phyloP scores from a whole-genome alignment of 1,140 invertebrate genomes.

The Drosophila erecta region DNA sequence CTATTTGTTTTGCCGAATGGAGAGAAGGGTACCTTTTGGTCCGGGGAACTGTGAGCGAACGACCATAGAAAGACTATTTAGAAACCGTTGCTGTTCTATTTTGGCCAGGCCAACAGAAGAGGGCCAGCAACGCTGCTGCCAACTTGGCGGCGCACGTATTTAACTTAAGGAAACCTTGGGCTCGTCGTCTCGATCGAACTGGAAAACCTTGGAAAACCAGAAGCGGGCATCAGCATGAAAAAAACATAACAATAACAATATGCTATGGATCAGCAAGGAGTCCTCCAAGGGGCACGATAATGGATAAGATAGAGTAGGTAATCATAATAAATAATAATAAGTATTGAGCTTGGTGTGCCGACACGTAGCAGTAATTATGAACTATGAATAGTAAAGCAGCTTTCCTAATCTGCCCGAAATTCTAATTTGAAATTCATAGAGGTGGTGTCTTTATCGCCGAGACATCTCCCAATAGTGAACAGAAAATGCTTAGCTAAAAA shows the following conservation, averaged over 20 bases:
- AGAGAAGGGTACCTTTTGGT: constrained; percentile 5
- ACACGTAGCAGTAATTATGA: neutral
- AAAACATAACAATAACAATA: constrained; percentile 10
- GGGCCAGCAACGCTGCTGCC: constrained; percentile 39
- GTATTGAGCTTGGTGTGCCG: neutral
- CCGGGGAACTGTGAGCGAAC: constrained; percentile 1
- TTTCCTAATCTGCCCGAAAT: neutral
- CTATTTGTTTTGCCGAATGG: constrained; percentile 54
- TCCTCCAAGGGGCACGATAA: constrained; percentile 7
- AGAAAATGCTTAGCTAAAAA: too few relatives aligned
- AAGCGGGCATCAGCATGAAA: constrained; percentile 26
- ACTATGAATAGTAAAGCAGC: neutral
- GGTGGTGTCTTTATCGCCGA: too few relatives aligned
- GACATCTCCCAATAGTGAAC: too few relatives aligned
- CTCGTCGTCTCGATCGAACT: constrained; percentile 60
- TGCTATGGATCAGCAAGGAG: constrained; percentile 11
- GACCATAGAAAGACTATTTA: constrained; percentile 54
- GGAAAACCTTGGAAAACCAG: constrained; percentile 82
- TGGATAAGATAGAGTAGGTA: neutral
- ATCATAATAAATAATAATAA: neutral
- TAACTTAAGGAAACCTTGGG: constrained; percentile 72
- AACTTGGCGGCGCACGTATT: constrained; percentile 39
- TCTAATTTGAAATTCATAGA: neutral
- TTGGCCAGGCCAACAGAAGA: constrained; percentile 80
- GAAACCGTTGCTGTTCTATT: constrained; percentile 83